phyloP scores from a whole-genome alignment of 1,140 invertebrate genomes.

The Trachymyrmex septentrionalis region DNA sequence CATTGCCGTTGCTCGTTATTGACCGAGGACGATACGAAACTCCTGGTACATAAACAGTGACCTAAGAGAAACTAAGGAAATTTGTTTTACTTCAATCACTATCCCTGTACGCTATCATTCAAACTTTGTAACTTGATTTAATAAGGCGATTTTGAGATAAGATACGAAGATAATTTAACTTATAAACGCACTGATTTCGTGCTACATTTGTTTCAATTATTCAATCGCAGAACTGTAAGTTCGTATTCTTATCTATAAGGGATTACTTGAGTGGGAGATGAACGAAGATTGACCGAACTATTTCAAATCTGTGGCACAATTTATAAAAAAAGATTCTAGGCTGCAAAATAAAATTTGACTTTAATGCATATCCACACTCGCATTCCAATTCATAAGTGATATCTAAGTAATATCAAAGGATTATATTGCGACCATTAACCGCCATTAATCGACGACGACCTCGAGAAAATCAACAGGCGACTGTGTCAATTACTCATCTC shows the following conservation, averaged over 20 bases:
- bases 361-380: not conserved
- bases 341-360: not conserved
- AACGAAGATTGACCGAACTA: not conserved
- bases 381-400: not conserved
- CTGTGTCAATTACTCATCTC: constrained; percentile 28
- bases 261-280: not conserved
- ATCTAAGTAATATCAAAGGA: constrained; percentile 13
- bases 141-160: constrained; percentile 25
- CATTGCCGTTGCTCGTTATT: constrained; percentile 11
- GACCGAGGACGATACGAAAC: constrained; percentile 22
- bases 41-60: constrained; percentile 17
- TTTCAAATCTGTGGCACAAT: not conserved
- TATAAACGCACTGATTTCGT: constrained; percentile 8
- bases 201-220: constrained; percentile 10
- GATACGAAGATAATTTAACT: constrained; percentile 15
- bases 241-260: not conserved
- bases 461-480: constrained; percentile 9
- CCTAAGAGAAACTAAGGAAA: constrained; percentile 22
- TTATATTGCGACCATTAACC: not conserved
- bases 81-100: constrained; percentile 29
- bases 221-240: not conserved
- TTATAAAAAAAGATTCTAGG: not conserved
- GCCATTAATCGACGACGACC: constrained; percentile 39
- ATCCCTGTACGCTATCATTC: not conserved
- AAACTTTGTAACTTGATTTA: constrained; percentile 48